Conservation (phyloP, 2,113 vertebrate genomes). For the Garra rufa region DNA sequence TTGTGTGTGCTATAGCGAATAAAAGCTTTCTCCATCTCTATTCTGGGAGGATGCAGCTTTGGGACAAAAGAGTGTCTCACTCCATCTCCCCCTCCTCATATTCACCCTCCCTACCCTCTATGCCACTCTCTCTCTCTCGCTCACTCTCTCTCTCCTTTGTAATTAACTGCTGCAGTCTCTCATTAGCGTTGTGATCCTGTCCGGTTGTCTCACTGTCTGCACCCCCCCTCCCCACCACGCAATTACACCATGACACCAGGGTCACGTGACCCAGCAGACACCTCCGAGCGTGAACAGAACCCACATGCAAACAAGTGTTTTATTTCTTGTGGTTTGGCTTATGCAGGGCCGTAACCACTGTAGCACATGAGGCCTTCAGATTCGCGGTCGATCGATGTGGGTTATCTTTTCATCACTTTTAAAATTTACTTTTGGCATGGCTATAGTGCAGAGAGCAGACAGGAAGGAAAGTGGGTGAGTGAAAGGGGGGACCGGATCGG, state of each 20-base stretch:
- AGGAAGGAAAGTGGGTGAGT: neutral
- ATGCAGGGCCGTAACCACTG: neutral
- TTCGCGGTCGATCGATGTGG: neutral
- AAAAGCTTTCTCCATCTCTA: constrained; percentile 56
- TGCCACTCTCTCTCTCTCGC: constrained; percentile 40
- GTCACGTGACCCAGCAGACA: constrained; percentile 48
- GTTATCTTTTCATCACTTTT: neutral
- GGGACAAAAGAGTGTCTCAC: constrained; percentile 60
- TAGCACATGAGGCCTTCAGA: neutral
- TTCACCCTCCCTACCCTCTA: constrained; percentile 31
- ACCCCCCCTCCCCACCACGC: constrained; percentile 46
- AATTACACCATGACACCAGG: constrained; percentile 59
- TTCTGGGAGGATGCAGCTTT: constrained; percentile 60
- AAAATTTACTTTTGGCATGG: neutral
- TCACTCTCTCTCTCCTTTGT: constrained; percentile 52
- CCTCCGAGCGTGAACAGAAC: constrained; percentile 43
- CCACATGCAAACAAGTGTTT: constrained; percentile 39
- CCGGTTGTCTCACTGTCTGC: constrained; percentile 56
- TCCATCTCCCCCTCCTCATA: constrained; percentile 43
- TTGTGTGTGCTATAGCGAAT: constrained; percentile 31
- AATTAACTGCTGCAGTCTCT: constrained; percentile 61
- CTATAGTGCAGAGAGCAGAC: neutral
- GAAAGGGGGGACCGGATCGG: neutral
- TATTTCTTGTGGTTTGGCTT: constrained; percentile 2
- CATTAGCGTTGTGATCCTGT: constrained; percentile 60